phyloP scores from a whole-genome alignment of 1,140 invertebrate genomes.

The Caenorhabditis briggsae region DNA sequence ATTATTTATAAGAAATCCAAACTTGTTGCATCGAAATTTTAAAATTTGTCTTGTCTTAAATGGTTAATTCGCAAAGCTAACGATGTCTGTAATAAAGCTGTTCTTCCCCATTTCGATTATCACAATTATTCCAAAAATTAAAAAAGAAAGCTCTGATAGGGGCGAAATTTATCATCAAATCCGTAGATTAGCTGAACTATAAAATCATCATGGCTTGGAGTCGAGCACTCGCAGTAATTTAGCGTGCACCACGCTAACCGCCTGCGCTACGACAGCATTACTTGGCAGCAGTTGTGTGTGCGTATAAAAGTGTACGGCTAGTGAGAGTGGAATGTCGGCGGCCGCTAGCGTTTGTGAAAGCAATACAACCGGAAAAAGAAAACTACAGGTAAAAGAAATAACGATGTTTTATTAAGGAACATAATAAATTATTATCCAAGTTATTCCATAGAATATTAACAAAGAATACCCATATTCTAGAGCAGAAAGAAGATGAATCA shows the following conservation, averaged over 20 bases:
- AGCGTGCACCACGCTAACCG: neutral
- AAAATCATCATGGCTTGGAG: conserved; percentile 50
- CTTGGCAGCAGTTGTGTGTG: neutral
- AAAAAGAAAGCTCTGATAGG: conserved; percentile 43
- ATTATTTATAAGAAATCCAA: conserved; percentile 37
- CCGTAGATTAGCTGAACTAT: conserved; percentile 50
- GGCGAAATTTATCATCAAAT: conserved; percentile 54
- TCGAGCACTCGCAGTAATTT: neutral
- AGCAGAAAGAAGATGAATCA: neutral
- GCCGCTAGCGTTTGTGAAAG: neutral
- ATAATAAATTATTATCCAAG: neutral
- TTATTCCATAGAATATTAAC: conserved; percentile 15
- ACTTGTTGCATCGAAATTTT: conserved; percentile 6
- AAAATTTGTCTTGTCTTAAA: neutral
- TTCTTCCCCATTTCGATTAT: too few species aligned
- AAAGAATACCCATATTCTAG: conserved; percentile 36
- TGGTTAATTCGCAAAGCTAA: neutral
- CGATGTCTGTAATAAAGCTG: too few species aligned
- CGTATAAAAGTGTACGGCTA: neutral
- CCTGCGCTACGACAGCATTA: neutral
- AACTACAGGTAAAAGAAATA: too few species aligned
- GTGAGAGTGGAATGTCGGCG: neutral
- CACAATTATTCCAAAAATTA: too few species aligned
- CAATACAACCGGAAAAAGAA: neutral
- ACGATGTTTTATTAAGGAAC: neutral